Evolutionary conservation across 1,140 invertebrate species (phyloP).

Genomic region (Ridgeia piscesae): DNA sequence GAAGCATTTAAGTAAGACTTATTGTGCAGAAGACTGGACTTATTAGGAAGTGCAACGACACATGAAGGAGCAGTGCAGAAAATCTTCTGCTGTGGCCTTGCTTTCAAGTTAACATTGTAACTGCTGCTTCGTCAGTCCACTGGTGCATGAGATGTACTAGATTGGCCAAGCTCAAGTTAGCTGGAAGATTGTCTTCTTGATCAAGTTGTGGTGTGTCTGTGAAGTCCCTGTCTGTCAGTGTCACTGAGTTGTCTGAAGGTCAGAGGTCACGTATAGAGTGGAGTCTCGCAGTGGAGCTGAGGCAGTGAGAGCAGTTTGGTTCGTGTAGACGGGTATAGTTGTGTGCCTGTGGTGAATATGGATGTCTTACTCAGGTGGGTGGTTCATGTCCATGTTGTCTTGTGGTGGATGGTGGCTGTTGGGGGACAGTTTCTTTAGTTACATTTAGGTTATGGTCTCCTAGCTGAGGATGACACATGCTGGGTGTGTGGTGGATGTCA

Average conservation of each 20-base stretch:
- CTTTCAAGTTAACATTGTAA: background rate
- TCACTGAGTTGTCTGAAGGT: background rate
- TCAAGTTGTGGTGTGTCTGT: background rate
- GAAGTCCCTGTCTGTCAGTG: background rate
- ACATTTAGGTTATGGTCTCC: background rate
- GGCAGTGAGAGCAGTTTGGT: background rate
- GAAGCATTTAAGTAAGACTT: background rate
- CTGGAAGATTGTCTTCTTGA: background rate
- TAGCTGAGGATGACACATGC: too few species aligned
- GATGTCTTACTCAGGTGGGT: background rate
- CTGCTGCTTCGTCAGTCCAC: background rate
- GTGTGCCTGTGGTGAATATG: background rate
- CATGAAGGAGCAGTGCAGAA: background rate
- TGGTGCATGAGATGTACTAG: background rate
- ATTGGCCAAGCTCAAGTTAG: slow-evolving; percentile 4
- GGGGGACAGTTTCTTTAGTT: background rate
- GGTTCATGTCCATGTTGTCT: background rate
- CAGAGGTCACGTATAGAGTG: background rate
- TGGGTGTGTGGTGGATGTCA: too few species aligned
- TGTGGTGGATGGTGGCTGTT: background rate
- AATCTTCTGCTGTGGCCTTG: background rate
- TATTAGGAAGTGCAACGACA: background rate
- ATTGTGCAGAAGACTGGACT: background rate
- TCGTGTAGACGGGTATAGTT: background rate
- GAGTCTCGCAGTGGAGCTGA: background rate